These are phyloP conservation scores for Bradypodion ventrale DNA, from an alignment of 2,797 vertebrate species.

Conservation along the genomic window DNA sequence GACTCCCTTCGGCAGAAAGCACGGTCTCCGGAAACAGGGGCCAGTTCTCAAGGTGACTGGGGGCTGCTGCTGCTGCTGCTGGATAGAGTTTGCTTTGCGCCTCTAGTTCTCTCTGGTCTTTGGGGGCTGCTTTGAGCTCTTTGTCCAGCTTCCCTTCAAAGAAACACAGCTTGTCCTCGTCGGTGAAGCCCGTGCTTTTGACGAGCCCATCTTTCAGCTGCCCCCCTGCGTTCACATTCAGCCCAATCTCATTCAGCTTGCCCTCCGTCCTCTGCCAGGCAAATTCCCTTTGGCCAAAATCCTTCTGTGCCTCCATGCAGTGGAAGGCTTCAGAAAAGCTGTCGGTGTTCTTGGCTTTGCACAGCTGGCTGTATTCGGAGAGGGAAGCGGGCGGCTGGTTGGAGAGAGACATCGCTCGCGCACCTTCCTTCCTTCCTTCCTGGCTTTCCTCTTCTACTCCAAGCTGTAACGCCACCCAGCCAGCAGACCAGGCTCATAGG, in stretches of 20 bases:
- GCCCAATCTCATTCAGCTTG: constrained; percentile 78
- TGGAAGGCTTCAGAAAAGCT: constrained; percentile 59
- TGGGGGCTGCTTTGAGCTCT: constrained; percentile 79
- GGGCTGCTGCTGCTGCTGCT: constrained; percentile 60
- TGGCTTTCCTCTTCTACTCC: constrained; percentile 48
- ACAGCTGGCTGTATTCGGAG: constrained; percentile 84
- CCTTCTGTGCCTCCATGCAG: constrained; percentile 72
- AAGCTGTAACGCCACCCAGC: constrained; percentile 64
- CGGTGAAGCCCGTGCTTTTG: constrained; percentile 82
- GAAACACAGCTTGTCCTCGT: constrained; percentile 92
- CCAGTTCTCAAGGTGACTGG: constrained; percentile 77
- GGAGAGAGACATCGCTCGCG: constrained; percentile 88
- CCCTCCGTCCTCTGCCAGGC: constrained; percentile 88
- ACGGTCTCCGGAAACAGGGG: constrained; percentile 65
- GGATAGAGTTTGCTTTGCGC: constrained; percentile 67
- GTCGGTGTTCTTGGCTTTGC: constrained; percentile 72
- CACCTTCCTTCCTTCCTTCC: constrained; percentile 68
- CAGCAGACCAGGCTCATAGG: constrained; percentile 59
- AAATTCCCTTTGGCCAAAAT: constrained; percentile 77
- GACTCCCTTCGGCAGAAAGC: constrained; percentile 50
- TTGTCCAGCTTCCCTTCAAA: constrained; percentile 83
- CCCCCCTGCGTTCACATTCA: constrained; percentile 74
- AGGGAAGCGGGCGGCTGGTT: constrained; percentile 83
- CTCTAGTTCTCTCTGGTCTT: constrained; percentile 71
- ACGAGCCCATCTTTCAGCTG: constrained; percentile 71